phyloP scores from a whole-genome alignment of 2,888 invertebrate species.

The Agapostemon virescens region DNA sequence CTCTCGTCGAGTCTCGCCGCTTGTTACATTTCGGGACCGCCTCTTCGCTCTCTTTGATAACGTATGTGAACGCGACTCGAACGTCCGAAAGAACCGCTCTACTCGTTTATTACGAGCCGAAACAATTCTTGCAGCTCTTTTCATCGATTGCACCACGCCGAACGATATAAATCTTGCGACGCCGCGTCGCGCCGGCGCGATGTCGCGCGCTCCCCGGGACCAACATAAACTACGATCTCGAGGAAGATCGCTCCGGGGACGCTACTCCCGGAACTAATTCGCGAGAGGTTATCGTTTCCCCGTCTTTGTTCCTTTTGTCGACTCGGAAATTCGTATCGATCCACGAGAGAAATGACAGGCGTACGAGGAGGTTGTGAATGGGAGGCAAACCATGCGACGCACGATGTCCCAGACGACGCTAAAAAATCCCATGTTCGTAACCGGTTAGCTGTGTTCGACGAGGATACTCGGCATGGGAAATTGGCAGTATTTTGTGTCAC shows the following conservation, averaged over 20 bases:
- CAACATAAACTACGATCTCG: conserved; percentile 30
- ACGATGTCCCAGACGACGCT: too few species aligned
- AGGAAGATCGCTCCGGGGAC: conserved; percentile 7
- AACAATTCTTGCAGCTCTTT: conserved; percentile 46
- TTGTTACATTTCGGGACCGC: conserved; percentile 44
- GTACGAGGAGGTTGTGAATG: neutral
- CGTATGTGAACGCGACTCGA: conserved; percentile 49
- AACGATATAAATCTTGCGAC: conserved; percentile 53
- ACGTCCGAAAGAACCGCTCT: conserved; percentile 41
- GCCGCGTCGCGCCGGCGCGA: conserved; percentile 11
- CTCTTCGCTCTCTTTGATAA: conserved; percentile 6
- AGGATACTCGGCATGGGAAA: too few species aligned
- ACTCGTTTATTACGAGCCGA: conserved; percentile 59
- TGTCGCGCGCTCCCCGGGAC: conserved; percentile 18
- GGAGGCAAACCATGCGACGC: neutral
- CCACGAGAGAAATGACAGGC: conserved; percentile 17
- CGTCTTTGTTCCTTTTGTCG: conserved; percentile 22
- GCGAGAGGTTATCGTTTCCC: conserved; percentile 31
- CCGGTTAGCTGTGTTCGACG: too few species aligned
- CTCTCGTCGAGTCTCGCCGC: conserved; percentile 44
- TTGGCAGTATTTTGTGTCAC: too few species aligned
- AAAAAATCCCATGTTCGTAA: too few species aligned
- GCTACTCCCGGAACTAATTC: conserved; percentile 42
- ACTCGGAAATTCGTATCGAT: conserved; percentile 50
- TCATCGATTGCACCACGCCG: conserved; percentile 49